phyloP scores from a whole-genome alignment of 2,888 invertebrate species.

The Hypena proboscidalis region DNA sequence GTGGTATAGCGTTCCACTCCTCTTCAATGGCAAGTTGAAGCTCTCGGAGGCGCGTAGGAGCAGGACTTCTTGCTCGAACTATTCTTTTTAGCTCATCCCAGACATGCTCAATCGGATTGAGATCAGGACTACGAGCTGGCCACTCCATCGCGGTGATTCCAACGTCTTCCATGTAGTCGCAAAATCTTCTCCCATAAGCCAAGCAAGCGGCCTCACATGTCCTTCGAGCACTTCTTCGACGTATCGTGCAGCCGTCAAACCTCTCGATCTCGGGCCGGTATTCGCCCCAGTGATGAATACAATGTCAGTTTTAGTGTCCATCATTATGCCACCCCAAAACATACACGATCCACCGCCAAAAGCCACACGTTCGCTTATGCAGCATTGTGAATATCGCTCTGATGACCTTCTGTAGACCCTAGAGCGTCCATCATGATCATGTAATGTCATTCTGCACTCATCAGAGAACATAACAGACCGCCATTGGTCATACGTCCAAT shows the following conservation, averaged over 20 bases:
- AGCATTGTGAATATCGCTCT: slow-evolving; percentile 11
- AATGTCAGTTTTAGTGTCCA: slow-evolving; percentile 5
- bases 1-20: too few species aligned
- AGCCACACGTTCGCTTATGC: slow-evolving; percentile 12
- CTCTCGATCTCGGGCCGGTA: slow-evolving; percentile 2
- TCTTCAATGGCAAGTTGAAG: too few species aligned
- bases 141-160: slow-evolving; percentile 20
- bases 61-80: slow-evolving; percentile 18
- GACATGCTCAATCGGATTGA: slow-evolving; percentile 25
- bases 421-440: slow-evolving; percentile 1
- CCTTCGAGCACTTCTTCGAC: slow-evolving; percentile 9
- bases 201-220: slow-evolving; percentile 7
- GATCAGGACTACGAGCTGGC: slow-evolving; percentile 42
- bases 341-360: slow-evolving; percentile 18
- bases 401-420: slow-evolving; percentile 18
- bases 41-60: too few species aligned
- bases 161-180: slow-evolving; percentile 1
- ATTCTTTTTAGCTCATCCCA: slow-evolving; percentile 27
- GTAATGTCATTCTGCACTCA: slow-evolving; percentile 13
- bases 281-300: slow-evolving; percentile 5
- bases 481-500: slow-evolving; percentile 4
- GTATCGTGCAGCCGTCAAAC: slow-evolving; percentile 5
- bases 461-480: slow-evolving; percentile 8
- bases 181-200: slow-evolving; percentile 14
- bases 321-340: slow-evolving; percentile 20